Conservation (phyloP, 2,888 invertebrate genomes). For the Octodonta nipae region DNA sequence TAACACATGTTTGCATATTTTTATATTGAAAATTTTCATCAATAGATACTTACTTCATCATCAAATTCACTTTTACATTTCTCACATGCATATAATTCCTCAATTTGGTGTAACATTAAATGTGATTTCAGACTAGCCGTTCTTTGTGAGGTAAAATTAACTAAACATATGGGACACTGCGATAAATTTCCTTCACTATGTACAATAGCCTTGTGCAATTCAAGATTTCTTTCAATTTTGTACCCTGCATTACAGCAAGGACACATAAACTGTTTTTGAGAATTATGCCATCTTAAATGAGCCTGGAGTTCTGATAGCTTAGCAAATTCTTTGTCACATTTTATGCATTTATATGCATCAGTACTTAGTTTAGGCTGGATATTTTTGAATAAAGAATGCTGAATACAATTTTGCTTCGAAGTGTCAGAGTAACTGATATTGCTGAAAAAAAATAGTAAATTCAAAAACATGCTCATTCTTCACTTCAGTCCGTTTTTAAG, state of each 20-base stretch:
- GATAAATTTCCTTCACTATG: constrained; percentile 23
- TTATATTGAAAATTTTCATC: constrained; percentile 1
- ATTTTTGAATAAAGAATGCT: too few species aligned
- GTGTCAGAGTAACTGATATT: too few species aligned
- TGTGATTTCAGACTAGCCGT: constrained; percentile 33
- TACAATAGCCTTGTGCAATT: constrained; percentile 28
- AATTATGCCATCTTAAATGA: constrained; percentile 28
- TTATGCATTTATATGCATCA: constrained; percentile 19
- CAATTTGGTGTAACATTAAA: constrained; percentile 31
- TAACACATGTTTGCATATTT: constrained; percentile 4
- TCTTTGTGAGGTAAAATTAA: constrained; percentile 27
- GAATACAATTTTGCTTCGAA: too few species aligned
- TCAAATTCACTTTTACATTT: constrained; percentile 31
- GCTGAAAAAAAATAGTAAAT: too few species aligned
- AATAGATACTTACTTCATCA: constrained; percentile 23
- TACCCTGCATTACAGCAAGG: constrained; percentile 27
- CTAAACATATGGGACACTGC: constrained; percentile 31
- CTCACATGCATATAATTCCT: constrained; percentile 30
- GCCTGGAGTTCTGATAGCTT: constrained; percentile 22
- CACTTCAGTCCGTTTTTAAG: too few species aligned
- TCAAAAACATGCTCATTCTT: too few species aligned
- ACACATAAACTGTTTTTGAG: constrained; percentile 29
- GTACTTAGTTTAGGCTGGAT: constrained; percentile 3
- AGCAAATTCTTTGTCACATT: constrained; percentile 24
- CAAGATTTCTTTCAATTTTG: constrained; percentile 31